Evolutionary conservation across 92 coral and sea anemone genomes (phyloP), one percentile per base, ranked within the genome.

Genomic region (Hydrozoanthus gracilis): DNA sequence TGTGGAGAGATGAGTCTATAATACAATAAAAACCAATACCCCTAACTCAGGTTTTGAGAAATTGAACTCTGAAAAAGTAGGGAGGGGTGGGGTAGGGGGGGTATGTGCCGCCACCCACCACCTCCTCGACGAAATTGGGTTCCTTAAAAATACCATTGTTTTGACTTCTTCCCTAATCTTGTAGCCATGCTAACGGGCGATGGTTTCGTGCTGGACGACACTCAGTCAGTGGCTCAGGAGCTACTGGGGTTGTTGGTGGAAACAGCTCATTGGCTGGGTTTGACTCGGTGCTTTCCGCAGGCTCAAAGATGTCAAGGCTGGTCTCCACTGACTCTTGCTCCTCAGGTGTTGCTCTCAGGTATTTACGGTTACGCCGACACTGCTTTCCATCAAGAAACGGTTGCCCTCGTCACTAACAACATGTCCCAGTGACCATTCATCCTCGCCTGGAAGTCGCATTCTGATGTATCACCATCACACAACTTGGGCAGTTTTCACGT

Each of bases 391-490:
- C 72, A 0, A 84, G 46, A 71, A 86, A 56, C 83, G 82, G 35
- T 27, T 47, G 47, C 88, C 83, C 58, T 3, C 89, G 14, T 86
- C 64, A 60, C 83, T 72, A 86, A 39, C 65, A 74, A 86, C 89
- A 8, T 51, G 85, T n/a, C 89, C 89, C 9, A 86, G 71, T 18
- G 89, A 76, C 71, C 78, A 87, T 77, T 77, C 77, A 14, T 51
- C 49, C 15, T 87, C 69, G 15, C 85, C 51, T 18, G 78, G 90
- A 55, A 78, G 46, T 17, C 66, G 73, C 86, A 87, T 87, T 78
- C 86, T 87, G 8, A 87, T 71, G 48, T 58, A 87, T 87, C 90
- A 44, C 80, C 79, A 2, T 45, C 86, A 45, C 12, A 51, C 61
- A 78, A 60, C 9, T 60, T 2, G 15, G n/a, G 11, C 67, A 51